Percentiles rank a stretch among this genome's conserved stretches.
Evolutionary conservation across 2,888 invertebrate species (phyloP).

Genomic region (Xestia sexstrigata): DNA sequence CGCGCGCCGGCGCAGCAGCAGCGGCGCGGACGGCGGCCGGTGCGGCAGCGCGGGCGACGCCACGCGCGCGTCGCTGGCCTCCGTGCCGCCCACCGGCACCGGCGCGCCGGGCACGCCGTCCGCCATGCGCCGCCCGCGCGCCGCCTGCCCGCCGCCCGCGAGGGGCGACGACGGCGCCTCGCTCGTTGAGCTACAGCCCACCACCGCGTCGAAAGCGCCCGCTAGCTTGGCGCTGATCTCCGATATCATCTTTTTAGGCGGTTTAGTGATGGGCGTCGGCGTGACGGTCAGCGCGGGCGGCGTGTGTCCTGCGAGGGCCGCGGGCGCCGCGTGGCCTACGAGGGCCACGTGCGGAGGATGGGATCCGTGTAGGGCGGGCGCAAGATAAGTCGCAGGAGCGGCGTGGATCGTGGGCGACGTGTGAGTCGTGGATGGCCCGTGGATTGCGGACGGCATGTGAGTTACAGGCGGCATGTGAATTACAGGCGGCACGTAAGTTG

Average conservation of each 20-base stretch:
- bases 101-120: constrained; percentile 76
- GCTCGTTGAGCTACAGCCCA: constrained; percentile 62
- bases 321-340: constrained; percentile 13
- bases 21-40: constrained; percentile 81
- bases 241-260: constrained; percentile 87
- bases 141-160: constrained; percentile 66
- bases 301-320: constrained; percentile 45
- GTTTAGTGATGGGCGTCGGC: constrained; percentile 83
- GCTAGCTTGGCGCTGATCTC: constrained; percentile 85
- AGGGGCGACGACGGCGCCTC: constrained; percentile 69
- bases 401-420: constrained; percentile 5
- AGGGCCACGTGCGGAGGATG: background rate
- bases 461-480: constrained; percentile 23
- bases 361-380: background rate
- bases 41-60: constrained; percentile 87
- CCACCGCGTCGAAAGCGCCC: constrained; percentile 80
- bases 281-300: constrained; percentile 52
- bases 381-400: background rate
- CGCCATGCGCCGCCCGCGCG: constrained; percentile 54
- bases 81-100: constrained; percentile 84
- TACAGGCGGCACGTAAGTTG: constrained; percentile 9
- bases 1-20: constrained; percentile 77
- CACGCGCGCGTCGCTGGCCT: constrained; percentile 85
- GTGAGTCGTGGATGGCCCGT: background rate
- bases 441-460: constrained; percentile 21